Conservation (phyloP, 2,113 vertebrate species). For the Triplophysa tibetana region DNA sequence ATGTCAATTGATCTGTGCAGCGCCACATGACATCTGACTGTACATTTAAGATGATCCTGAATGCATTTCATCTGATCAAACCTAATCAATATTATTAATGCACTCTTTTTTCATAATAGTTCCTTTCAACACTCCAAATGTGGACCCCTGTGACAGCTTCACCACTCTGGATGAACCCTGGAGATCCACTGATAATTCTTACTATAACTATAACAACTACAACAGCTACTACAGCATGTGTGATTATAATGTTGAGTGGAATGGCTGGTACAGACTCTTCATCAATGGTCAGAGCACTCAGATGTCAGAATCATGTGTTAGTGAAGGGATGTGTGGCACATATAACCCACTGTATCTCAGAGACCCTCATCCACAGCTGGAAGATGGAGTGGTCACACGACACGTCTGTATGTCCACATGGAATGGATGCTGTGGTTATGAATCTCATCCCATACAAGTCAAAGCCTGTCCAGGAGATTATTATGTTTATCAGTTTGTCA, state of each 20-base stretch:
- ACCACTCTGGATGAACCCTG: constrained; percentile 19
- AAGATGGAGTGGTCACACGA: background rate
- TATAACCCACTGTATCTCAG: background rate
- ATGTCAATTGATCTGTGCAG: too few species aligned
- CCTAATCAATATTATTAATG: background rate
- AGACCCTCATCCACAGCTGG: background rate
- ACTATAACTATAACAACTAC: background rate
- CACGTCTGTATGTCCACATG: background rate
- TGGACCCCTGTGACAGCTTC: background rate
- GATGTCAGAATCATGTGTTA: background rate
- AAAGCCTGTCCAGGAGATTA: constrained; percentile 26
- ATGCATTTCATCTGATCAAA: background rate
- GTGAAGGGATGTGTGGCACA: background rate
- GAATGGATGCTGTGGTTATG: background rate
- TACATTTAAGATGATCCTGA: background rate
- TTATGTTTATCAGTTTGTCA: constrained; percentile 26
- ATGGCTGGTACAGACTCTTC: constrained; percentile 18
- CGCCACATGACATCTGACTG: too few species aligned
- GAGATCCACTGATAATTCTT: background rate
- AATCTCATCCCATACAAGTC: constrained; percentile 6
- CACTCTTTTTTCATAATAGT: background rate
- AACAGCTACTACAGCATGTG: background rate
- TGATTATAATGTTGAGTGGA: constrained; percentile 27
- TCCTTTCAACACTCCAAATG: background rate
- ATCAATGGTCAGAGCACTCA: background rate